Evolutionary conservation across 2,113 vertebrate genomes (phyloP), one percentile per base, ranked within the genome.

Genomic region (Dromiciops gliroides): DNA sequence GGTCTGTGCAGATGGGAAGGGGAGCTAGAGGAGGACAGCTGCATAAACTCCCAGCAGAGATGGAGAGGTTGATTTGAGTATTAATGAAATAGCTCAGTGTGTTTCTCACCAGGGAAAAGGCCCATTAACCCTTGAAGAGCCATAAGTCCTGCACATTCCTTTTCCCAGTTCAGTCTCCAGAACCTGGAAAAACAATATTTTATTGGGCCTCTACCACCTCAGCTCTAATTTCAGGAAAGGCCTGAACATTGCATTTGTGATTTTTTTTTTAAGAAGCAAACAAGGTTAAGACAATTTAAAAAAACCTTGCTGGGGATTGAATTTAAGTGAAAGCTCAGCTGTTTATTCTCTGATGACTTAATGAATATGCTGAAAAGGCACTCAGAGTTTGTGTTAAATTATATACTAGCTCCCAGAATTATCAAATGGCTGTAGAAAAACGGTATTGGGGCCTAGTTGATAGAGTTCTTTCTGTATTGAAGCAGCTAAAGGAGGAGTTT

Each of bases 271-370:
- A 0, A 4, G 90, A 51, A 56, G 50, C 90, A 44, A 10, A 51
- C 26, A 31, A 48, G 88, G 50, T 26, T 28, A 51, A 37, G n/a
- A 23, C 89, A 50, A 75, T 92, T 10, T 52, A 2, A 26, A 2
- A 0, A n/a, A 0, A 28, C 1, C 14, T 0, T n/a, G 0, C 24
- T 0, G 23, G 8, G 48, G 51, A 31, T 0, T 0, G 37, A 0
- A 2, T 22, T 14, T n/a, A 16, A 60, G 48, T 92, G 51, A 37
- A 51, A 49, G 23, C 11, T 9, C 49, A 10, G 83, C 49, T 28
- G 8, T 75, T 19, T 0, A 0, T 47, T 47, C 44, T 48, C 48
- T 12, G 8, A 25, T 44, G 4, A 0, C 94, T 8, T 48, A 8
- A 44, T 22, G 8, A 16, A 47, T 24, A 26, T 48, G 89, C 47